Evolutionary conservation across 92 coral and sea anemone species (phyloP).

Genomic region (Porites evermanni): DNA sequence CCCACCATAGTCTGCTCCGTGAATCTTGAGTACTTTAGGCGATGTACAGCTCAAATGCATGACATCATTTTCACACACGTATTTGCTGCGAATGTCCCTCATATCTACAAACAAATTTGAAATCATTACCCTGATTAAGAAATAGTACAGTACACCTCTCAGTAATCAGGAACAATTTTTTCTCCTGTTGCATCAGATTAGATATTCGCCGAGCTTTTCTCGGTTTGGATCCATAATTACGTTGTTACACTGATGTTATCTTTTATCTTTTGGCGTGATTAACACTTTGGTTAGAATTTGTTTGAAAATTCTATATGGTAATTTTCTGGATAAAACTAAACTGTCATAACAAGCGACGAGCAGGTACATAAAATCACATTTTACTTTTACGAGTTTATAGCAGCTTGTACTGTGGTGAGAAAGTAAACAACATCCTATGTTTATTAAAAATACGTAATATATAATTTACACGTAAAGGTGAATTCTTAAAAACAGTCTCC

Average conservation of each 20-base stretch:
- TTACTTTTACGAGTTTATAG: neutral
- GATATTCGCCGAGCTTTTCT: no score
- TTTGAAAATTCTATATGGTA: neutral
- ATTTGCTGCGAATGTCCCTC: neutral
- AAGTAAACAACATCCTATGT: neutral
- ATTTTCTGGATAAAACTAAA: neutral
- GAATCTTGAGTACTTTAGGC: slow-evolving; percentile 28
- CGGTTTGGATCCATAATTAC: neutral
- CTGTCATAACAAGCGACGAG: neutral
- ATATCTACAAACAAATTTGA: neutral
- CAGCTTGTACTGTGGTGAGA: neutral
- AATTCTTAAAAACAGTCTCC: neutral
- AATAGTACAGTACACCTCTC: neutral
- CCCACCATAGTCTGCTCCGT: slow-evolving; percentile 30
- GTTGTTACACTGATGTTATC: neutral
- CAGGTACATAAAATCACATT: neutral
- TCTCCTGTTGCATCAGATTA: no score
- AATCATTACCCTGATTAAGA: neutral
- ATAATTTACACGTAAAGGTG: no score
- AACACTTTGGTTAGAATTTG: neutral
- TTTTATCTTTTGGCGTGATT: neutral
- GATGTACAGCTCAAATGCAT: slow-evolving; percentile 5
- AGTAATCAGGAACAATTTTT: no score
- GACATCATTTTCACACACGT: slow-evolving; percentile 26
- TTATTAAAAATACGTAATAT: neutral